A percentile compares a stretch with the other conserved stretches of the same genome.
Conservation (phyloP, 2,888 invertebrate species). For the Ariolimax columbianus region DNA sequence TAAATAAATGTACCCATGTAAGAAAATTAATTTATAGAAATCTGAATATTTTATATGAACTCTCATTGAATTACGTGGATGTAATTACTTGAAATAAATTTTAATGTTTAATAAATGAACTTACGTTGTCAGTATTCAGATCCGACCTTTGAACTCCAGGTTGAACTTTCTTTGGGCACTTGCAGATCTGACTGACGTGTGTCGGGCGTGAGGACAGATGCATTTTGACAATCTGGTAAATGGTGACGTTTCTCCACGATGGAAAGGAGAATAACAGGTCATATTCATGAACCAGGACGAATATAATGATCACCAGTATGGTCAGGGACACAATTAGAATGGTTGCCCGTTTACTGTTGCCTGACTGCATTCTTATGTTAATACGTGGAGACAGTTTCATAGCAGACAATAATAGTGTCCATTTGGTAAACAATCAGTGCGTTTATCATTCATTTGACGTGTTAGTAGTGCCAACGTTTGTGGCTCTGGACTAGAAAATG, state of each 20-base stretch:
- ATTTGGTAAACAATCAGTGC: no score
- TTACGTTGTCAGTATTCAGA: slow-evolving; percentile 24
- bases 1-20: no score
- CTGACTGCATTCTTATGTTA: slow-evolving; percentile 14
- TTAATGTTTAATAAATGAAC: neutral
- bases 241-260: slow-evolving; percentile 37
- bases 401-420: neutral
- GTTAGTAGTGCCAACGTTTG: no score
- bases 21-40: no score
- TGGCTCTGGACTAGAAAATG: no score
- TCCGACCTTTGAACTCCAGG: slow-evolving; percentile 19
- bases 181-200: neutral
- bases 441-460: no score
- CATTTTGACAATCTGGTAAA: slow-evolving; percentile 46
- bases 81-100: no score
- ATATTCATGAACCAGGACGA: neutral
- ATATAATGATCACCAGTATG: neutral
- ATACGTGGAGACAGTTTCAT: slow-evolving; percentile 11
- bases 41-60: no score
- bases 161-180: neutral
- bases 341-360: neutral
- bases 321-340: neutral
- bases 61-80: no score
- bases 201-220: slow-evolving; percentile 33
- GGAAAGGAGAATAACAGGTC: slow-evolving; percentile 1